Conservation (phyloP, 2,888 invertebrate species). For the Mimas tiliae region DNA sequence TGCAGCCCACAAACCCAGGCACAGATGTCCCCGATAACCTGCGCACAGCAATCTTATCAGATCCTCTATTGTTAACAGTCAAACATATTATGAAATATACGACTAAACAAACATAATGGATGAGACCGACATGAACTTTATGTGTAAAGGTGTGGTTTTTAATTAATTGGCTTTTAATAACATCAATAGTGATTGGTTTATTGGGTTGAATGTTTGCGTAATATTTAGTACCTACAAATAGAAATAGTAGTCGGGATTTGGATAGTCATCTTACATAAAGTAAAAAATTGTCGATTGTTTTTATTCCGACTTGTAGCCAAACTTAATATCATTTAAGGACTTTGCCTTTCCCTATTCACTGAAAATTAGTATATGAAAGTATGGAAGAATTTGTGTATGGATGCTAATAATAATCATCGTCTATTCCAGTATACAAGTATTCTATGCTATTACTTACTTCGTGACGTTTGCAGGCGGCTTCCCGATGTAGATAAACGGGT, state of each 20-base stretch:
- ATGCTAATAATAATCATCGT: not conserved
- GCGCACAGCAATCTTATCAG: conserved; percentile 35
- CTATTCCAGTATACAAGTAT: not conserved
- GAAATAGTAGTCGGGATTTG: too few relatives aligned
- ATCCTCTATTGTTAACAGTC: conserved; percentile 23
- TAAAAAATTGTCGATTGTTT: too few relatives aligned
- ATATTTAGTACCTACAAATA: too few relatives aligned
- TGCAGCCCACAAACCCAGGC: conserved; percentile 93
- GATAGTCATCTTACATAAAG: too few relatives aligned
- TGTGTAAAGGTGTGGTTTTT: not conserved
- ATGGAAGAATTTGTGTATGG: too few relatives aligned
- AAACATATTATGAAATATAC: conserved; percentile 12
- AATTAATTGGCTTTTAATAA: not conserved
- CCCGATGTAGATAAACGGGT: conserved; percentile 73
- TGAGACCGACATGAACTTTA: conserved; percentile 9
- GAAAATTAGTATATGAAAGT: too few relatives aligned
- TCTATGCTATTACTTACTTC: conserved; percentile 55
- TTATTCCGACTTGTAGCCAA: too few relatives aligned
- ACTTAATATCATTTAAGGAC: too few relatives aligned
- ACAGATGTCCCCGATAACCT: conserved; percentile 91
- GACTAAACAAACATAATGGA: conserved; percentile 17
- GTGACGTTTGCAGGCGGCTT: conserved; percentile 73
- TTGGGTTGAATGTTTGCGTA: not conserved
- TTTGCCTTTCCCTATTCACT: too few relatives aligned
- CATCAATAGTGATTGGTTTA: not conserved